A percentile compares a stretch with the other conserved stretches of the same genome.
These are phyloP conservation scores for Bradypodion ventrale DNA, from an alignment of 2,797 vertebrate genomes.

Conservation along the genomic window DNA sequence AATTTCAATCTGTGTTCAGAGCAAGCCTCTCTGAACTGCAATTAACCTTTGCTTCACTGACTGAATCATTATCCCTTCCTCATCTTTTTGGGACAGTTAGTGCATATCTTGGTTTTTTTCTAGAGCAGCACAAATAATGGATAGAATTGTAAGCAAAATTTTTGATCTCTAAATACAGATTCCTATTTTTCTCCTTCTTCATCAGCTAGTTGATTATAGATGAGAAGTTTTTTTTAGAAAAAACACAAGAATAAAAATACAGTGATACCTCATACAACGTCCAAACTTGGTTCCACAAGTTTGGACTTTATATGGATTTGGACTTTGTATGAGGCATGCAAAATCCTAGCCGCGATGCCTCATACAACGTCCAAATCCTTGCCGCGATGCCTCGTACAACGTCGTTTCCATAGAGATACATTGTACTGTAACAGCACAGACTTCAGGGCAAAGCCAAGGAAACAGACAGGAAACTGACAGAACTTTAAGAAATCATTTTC, in stretches of 20 bases:
- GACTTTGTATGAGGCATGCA: too few species aligned
- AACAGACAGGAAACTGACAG: too few species aligned
- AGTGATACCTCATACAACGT: too few species aligned
- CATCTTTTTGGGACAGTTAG: conserved; percentile 48
- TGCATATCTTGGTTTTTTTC: conserved; percentile 11
- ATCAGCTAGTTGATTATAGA: neutral
- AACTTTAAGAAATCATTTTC: too few species aligned
- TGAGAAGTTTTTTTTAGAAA: neutral
- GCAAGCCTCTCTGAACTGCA: neutral
- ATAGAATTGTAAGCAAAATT: conserved; percentile 8
- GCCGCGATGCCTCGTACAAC: too few species aligned
- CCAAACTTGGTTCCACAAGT: too few species aligned
- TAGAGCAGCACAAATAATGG: conserved; percentile 26
- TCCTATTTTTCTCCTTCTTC: neutral
- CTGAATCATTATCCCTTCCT: conserved; percentile 11
- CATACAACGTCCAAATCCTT: too few species aligned
- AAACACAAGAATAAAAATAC: neutral
- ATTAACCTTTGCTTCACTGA: conserved; percentile 2
- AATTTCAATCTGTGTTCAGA: neutral
- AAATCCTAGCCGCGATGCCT: too few species aligned
- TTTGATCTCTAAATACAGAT: conserved; percentile 4
- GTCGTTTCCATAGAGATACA: too few species aligned
- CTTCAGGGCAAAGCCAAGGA: too few species aligned
- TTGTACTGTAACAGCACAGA: too few species aligned
- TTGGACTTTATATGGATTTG: too few species aligned